A percentile compares a stretch with the other conserved stretches of the same genome.
Evolutionary conservation across 1,140 invertebrate species (phyloP).

Genomic region (Drosophila albomicans): DNA sequence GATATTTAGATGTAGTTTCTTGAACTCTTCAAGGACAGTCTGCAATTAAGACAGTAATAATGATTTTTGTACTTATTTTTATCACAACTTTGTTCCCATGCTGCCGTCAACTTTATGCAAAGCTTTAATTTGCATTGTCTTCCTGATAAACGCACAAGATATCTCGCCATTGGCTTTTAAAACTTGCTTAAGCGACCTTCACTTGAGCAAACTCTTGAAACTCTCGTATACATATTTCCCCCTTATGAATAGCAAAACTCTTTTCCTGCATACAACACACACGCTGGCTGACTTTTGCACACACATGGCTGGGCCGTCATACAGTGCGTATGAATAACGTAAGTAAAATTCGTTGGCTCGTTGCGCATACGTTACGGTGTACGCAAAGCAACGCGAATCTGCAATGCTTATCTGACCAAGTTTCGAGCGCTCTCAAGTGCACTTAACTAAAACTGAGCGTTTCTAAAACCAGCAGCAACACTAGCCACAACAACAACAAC

Average conservation of each 20-base stretch:
- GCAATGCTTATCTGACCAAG: conserved; percentile 66
- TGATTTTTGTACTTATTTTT: background rate
- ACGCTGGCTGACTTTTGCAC: background rate
- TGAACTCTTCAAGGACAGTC: too few species aligned
- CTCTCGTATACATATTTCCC: conserved; percentile 32
- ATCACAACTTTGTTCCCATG: background rate
- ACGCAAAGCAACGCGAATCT: conserved; percentile 37
- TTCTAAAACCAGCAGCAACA: conserved; percentile 51
- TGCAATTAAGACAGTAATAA: too few species aligned
- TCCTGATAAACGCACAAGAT: background rate
- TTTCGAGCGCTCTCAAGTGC: conserved; percentile 74
- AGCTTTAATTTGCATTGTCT: conserved; percentile 23
- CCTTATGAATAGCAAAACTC: conserved; percentile 38
- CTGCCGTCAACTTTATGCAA: conserved; percentile 11
- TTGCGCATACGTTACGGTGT: conserved; percentile 75
- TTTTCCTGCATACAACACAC: conserved; percentile 1
- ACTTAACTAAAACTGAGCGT: conserved; percentile 66
- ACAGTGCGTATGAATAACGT: conserved; percentile 73
- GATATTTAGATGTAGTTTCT: too few species aligned
- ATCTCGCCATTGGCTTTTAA: conserved; percentile 31
- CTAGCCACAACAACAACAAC: conserved; percentile 4
- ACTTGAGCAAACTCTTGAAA: conserved; percentile 38
- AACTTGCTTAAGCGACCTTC: conserved; percentile 49
- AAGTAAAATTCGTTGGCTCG: conserved; percentile 53
- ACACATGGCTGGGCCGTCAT: conserved; percentile 1